Evolutionary conservation across 2,113 vertebrate genomes (phyloP).

Genomic region (Saiga tatarica): DNA sequence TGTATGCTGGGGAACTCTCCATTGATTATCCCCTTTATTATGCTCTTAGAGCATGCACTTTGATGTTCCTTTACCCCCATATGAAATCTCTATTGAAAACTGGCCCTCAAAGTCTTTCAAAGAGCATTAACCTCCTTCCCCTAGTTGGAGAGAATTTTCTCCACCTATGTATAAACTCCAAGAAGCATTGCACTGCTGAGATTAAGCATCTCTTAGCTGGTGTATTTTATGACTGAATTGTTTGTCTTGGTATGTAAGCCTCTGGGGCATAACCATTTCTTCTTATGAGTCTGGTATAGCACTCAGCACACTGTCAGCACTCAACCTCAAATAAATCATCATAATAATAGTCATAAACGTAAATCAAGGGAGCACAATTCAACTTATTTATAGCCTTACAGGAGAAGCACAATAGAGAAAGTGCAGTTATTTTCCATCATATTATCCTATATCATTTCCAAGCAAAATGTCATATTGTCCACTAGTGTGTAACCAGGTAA

Average conservation of each 20-base stretch:
- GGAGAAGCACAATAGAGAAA: conserved; percentile 70
- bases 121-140: conserved; percentile 57
- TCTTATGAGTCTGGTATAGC: conserved; percentile 66
- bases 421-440: conserved; percentile 70
- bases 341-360: conserved; percentile 75
- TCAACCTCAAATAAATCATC: conserved; percentile 70
- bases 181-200: conserved; percentile 60
- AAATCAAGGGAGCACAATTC: conserved; percentile 70
- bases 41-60: not conserved
- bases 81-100: conserved; percentile 45
- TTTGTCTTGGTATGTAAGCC: conserved; percentile 78
- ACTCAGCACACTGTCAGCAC: conserved; percentile 62
- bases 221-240: conserved; percentile 73
- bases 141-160: conserved; percentile 47
- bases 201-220: conserved; percentile 68
- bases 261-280: conserved; percentile 73
- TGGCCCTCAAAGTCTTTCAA: conserved; percentile 50
- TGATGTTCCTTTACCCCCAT: not conserved
- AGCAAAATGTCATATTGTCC: conserved; percentile 72
- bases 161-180: conserved; percentile 51
- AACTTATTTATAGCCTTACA: conserved; percentile 74
- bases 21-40: not conserved
- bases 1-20: not conserved
- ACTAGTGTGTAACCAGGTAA: conserved; percentile 64
- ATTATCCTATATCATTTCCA: conserved; percentile 73